phyloP scores from a whole-genome alignment of 2,888 invertebrate species.

The Anoncus sp. region DNA sequence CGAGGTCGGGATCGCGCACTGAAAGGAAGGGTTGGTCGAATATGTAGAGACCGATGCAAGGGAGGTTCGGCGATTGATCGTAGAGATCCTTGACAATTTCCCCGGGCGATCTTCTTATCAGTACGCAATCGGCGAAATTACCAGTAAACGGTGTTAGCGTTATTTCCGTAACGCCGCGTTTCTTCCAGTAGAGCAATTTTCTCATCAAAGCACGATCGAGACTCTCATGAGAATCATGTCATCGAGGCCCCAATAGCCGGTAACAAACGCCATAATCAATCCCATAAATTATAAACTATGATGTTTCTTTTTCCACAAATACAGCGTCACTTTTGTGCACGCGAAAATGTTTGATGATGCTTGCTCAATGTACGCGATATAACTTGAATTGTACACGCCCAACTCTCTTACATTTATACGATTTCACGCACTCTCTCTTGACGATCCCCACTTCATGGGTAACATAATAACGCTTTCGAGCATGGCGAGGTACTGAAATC shows the following conservation, averaged over 20 bases:
- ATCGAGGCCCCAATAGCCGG: slow-evolving; percentile 70
- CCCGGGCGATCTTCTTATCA: slow-evolving; percentile 74
- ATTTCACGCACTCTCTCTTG: too few species aligned
- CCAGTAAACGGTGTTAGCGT: slow-evolving; percentile 81
- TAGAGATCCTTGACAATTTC: slow-evolving; percentile 81
- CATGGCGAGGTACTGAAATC: too few species aligned
- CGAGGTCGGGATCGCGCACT: slow-evolving; percentile 82
- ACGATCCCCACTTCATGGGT: too few species aligned
- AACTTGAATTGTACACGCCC: too few species aligned
- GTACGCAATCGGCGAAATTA: slow-evolving; percentile 79
- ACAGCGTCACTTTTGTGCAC: too few species aligned
- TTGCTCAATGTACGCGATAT: neutral
- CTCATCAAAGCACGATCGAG: slow-evolving; percentile 70
- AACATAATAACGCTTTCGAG: too few species aligned
- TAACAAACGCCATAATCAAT: slow-evolving; percentile 68
- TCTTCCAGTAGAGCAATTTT: slow-evolving; percentile 78
- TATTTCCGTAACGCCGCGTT: slow-evolving; percentile 80
- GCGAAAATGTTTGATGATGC: too few species aligned
- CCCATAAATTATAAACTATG: neutral
- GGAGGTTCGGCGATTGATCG: slow-evolving; percentile 73
- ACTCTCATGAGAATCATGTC: slow-evolving; percentile 63
- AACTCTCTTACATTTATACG: too few species aligned
- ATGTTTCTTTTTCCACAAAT: too few species aligned
- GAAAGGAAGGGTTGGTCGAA: slow-evolving; percentile 82
- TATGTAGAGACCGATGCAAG: slow-evolving; percentile 79